Evolutionary conservation across 2,888 invertebrate species (phyloP), one percentile per base, ranked within the genome.

Genomic region (Agrotis puta): DNA sequence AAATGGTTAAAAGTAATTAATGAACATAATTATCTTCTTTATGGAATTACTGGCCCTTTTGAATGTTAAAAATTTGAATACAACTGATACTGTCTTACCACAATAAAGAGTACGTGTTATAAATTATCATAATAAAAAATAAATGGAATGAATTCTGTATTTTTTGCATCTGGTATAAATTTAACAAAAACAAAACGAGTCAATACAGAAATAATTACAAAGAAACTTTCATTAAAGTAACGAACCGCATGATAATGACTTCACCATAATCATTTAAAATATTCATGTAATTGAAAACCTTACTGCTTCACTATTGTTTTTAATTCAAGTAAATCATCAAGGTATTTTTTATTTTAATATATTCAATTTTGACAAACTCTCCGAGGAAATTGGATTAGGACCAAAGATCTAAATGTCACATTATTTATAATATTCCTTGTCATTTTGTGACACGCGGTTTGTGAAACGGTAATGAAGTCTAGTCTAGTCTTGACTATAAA

Each of bases 221-320:
- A 68, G 27, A 24, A 33, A 51, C 13, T n/a, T 24, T 54, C 53
- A 50, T 68, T 72, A 43, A 11, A 16, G 67, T 16, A 22, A 33
- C 18, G 20, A 33, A 54, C 18, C 63, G 45, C 69, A 64, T 16
- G 24, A 33, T 50, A 64, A 70, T 67, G n/a, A 53, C 22, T 50
- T 5, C 24, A 62, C 53, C 48, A n/a, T 5, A 50, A 50, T 57
- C 14, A 43, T 48, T 48, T 39, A 58, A 50, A 61, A 68, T 74
- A 77, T 69, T 66, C 39, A 20, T 51, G 69, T 62, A 74, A 66
- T 70, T 59, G 24, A 71, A 58, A 59, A 58, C 39, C 64, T 68
- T 64, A 58, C 3, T 22, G 24, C 6, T 56, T 1, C 7, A 20
- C 4, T 47, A 3, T 39, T 51, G 24, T n/a, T 74, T 73, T 61